These are phyloP conservation scores for Vicugna pacos DNA, from an alignment of 2,113 vertebrate genomes.

Conservation along the genomic window DNA sequence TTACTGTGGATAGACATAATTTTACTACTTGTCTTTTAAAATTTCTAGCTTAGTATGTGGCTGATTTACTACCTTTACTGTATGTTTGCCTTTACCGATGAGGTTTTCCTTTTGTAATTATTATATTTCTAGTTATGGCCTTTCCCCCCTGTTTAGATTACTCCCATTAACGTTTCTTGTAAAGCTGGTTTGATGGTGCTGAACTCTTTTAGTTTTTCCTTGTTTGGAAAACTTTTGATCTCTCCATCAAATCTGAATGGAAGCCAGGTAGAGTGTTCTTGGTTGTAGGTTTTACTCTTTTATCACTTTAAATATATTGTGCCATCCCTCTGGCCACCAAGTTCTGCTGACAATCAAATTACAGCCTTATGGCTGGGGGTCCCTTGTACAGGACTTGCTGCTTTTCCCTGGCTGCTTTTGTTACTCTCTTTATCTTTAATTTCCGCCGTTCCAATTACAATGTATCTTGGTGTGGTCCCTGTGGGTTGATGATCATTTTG, in stretches of 20 bases:
- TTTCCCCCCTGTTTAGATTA: background rate
- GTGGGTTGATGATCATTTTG: background rate
- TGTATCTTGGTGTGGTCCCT: background rate
- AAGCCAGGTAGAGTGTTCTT: background rate
- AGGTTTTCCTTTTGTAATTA: background rate
- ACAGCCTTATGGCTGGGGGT: background rate
- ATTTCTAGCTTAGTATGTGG: background rate
- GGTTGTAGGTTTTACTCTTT: background rate
- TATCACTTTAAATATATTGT: background rate
- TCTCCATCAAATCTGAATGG: background rate
- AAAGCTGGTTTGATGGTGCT: background rate
- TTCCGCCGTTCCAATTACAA: background rate
- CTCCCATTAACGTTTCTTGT: background rate
- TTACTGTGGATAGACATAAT: background rate
- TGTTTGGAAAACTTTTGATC: background rate
- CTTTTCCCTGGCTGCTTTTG: background rate
- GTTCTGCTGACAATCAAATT: background rate
- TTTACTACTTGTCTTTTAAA: background rate
- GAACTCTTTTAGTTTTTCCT: background rate
- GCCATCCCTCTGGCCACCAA: background rate
- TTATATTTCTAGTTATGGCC: background rate
- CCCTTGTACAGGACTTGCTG: background rate
- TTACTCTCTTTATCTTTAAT: background rate
- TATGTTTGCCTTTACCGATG: background rate
- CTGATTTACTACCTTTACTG: background rate